Conservation (phyloP, 1,140 invertebrate species). For the Episyrphus balteatus region DNA sequence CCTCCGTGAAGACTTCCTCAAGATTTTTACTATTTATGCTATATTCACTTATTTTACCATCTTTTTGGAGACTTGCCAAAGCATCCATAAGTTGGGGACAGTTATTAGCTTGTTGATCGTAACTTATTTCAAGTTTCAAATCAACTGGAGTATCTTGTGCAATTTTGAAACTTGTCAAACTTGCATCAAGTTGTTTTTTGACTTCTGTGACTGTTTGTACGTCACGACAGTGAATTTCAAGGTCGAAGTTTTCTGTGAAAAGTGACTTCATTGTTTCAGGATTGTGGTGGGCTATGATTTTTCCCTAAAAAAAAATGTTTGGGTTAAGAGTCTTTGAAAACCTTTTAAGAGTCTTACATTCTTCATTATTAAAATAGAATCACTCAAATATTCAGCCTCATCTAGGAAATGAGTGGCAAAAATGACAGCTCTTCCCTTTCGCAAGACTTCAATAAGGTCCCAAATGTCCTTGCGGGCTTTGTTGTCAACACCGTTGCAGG, state of each 20-base stretch:
- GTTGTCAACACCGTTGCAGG: conserved; percentile 70
- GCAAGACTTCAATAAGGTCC: conserved; percentile 56
- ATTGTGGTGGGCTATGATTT: conserved; percentile 30
- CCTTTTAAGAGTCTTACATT: conserved; percentile 34
- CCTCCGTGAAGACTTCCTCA: conserved; percentile 1
- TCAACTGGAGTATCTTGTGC: conserved; percentile 1
- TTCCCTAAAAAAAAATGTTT: conserved; percentile 15
- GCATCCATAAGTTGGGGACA: conserved; percentile 2
- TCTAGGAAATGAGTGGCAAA: conserved; percentile 62
- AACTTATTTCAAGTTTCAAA: conserved; percentile 2
- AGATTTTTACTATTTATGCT: background rate
- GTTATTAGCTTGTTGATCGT: conserved; percentile 4
- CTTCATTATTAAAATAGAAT: conserved; percentile 53
- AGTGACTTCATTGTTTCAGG: conserved; percentile 24
- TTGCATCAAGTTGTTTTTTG: background rate
- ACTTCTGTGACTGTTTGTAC: conserved; percentile 4
- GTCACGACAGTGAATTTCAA: conserved; percentile 19
- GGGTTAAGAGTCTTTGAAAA: background rate
- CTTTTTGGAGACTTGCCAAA: conserved; percentile 12
- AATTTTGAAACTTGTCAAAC: conserved; percentile 1
- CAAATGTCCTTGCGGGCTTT: conserved; percentile 61
- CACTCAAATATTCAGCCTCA: conserved; percentile 54
- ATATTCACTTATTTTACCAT: background rate
- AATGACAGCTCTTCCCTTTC: conserved; percentile 53
- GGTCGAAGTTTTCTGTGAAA: conserved; percentile 22